Conservation (phyloP, 2,888 invertebrate species). For the Euphydryas editha region DNA sequence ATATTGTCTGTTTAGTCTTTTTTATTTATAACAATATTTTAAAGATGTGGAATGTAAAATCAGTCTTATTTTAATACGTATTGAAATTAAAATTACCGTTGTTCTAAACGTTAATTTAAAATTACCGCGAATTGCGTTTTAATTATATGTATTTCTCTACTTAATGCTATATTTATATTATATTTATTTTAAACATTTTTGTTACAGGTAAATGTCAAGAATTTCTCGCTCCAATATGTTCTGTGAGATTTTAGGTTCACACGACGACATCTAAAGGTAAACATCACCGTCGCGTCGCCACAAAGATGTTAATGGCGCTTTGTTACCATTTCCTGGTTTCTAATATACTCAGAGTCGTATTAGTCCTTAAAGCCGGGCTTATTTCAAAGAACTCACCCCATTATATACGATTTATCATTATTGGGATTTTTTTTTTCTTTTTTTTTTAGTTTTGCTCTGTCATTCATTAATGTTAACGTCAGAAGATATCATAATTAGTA, state of each 20-base stretch:
- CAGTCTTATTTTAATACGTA: too few species aligned
- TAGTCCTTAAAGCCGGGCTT: slow-evolving; percentile 51
- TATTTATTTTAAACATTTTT: slow-evolving; percentile 10
- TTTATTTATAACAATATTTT: not conserved
- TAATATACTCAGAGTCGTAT: slow-evolving; percentile 54
- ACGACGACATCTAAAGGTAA: slow-evolving; percentile 43
- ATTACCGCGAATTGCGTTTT: not conserved
- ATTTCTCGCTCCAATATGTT: slow-evolving; percentile 7
- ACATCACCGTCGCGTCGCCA: slow-evolving; percentile 61
- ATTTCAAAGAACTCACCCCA: slow-evolving; percentile 38
- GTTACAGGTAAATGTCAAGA: slow-evolving; percentile 55
- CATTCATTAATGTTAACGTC: not conserved
- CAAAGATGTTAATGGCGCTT: slow-evolving; percentile 48
- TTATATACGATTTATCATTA: slow-evolving; percentile 16
- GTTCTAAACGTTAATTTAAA: too few species aligned
- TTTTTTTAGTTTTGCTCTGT: slow-evolving; percentile 5
- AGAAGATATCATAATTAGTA: not conserved
- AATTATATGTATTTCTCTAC: not conserved
- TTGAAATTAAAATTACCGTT: too few species aligned
- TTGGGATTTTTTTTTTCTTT: not conserved
- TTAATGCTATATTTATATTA: not conserved
- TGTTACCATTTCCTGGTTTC: slow-evolving; percentile 48
- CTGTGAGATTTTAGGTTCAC: slow-evolving; percentile 36
- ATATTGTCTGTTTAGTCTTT: not conserved
- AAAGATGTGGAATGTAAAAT: not conserved